Evolutionary conservation across 1,140 invertebrate species (phyloP).

Genomic region (Caenorhabditis brenneri): DNA sequence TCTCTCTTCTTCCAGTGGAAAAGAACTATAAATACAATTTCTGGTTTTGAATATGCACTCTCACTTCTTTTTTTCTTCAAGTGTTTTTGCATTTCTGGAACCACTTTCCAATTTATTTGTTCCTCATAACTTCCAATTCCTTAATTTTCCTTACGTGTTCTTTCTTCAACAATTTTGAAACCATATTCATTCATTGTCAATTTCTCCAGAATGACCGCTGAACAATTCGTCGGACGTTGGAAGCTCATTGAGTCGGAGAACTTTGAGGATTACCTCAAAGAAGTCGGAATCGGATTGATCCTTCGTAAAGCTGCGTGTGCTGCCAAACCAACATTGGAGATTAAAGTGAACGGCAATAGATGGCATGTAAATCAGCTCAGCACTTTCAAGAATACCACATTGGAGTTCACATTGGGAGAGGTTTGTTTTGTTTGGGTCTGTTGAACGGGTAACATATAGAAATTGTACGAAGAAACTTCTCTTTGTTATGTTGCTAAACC

Average conservation of each 20-base stretch:
- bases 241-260: slow-evolving; percentile 54
- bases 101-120: no score
- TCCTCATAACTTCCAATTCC: no score
- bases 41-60: background rate
- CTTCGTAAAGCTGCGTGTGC: slow-evolving; percentile 50
- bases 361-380: slow-evolving; percentile 40
- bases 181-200: background rate
- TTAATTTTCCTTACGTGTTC: no score
- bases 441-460: background rate
- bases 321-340: slow-evolving; percentile 51
- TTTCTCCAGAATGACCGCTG: slow-evolving; percentile 1
- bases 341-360: slow-evolving; percentile 27
- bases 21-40: background rate
- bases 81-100: background rate
- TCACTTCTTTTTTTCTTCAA: background rate
- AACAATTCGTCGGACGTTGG: slow-evolving; percentile 54
- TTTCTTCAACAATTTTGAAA: background rate
- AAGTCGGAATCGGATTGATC: slow-evolving; percentile 49
- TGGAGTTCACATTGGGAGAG: slow-evolving; percentile 33
- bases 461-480: background rate
- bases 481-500: background rate
- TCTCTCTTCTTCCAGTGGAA: background rate
- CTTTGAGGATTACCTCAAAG: slow-evolving; percentile 59
- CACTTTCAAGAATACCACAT: slow-evolving; percentile 51
- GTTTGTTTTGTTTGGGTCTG: background rate